These are phyloP conservation scores for Scolopax bukidnonensis DNA, from an alignment of 2,797 vertebrate genomes.

Conservation along the genomic window DNA sequence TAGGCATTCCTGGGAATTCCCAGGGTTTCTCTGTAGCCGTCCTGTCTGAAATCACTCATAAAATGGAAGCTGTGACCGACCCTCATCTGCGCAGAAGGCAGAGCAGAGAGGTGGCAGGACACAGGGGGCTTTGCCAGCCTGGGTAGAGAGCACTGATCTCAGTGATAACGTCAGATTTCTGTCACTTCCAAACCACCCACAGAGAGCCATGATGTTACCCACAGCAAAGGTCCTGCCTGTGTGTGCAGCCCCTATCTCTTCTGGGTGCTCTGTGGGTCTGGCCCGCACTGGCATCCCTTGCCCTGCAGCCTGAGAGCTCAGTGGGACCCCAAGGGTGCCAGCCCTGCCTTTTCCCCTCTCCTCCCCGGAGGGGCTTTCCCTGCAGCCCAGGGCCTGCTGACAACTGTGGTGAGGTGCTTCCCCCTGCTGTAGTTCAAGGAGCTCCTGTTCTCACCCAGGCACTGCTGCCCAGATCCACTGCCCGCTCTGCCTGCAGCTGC, in stretches of 20 bases:
- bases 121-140: not conserved
- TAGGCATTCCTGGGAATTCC: not conserved
- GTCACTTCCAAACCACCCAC: not conserved
- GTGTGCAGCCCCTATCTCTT: not conserved
- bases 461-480: not conserved
- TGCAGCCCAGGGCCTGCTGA: not conserved
- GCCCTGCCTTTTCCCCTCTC: not conserved
- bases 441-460: not conserved
- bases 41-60: accelerated
- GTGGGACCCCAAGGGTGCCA: not conserved
- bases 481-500: not conserved
- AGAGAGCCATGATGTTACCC: not conserved
- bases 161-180: not conserved
- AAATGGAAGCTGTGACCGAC: not conserved
- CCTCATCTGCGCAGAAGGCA: not conserved
- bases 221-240: not conserved
- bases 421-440: constrained; percentile 45
- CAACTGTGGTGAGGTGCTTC: constrained; percentile 22
- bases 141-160: not conserved
- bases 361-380: not conserved
- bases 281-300: accelerated
- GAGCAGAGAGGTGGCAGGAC: not conserved
- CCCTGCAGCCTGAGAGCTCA: accelerated
- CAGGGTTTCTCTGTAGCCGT: not conserved
- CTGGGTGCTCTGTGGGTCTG: not conserved